Base-by-base conservation (phyloP, 1,140 invertebrate genomes). In the Diorhabda carinulata region DNA sequence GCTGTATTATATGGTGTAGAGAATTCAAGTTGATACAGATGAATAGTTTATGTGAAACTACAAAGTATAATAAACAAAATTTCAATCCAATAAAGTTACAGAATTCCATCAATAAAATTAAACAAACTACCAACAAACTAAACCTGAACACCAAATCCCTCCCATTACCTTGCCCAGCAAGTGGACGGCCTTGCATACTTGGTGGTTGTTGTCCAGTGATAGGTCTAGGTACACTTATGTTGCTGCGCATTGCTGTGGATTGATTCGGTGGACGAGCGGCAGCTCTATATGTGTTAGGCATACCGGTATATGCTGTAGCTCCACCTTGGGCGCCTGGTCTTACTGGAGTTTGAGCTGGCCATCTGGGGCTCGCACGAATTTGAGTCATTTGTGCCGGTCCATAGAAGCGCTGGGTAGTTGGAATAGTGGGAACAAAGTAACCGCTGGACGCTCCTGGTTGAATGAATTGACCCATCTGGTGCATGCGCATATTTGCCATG, bases 401-500 rank as follows among this genome's bases (percentile, higher is more conserved):
- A 79, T 91, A 96, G 84, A 93, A 94, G 56, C 94, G 87, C 79
- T 95, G 94, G 65, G 93, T 93, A 67, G 92, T 90, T 66, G 92
- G 91, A 74, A 96, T 87, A 7, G 94, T 95, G 58, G 95, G 96
- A 69, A 98, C 91, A 78, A 96, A 97, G 82, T 95, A 98, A 41
- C 88, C 87, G n/a, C 91, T 88, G n/a, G 74, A 75, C 73, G 88
- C 86, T 44, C 92, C 87, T 10, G 93, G 92, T 80, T 92, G 93
- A 85, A 96, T 97, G 75, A 97, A 94, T 80, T 92, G 91, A 45
- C 92, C 91, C 86, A 95, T 91, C 80, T 95, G 94, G 80, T 93
- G 92, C 91, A 98, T 97, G 63, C 96, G 89, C 89, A 98, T 94
- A 76, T 95, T 96, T 43, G 95, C 91, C 87, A 98, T 91, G 69